Conservation (phyloP, 2,113 vertebrate genomes). For the Calyptomena viridis region DNA sequence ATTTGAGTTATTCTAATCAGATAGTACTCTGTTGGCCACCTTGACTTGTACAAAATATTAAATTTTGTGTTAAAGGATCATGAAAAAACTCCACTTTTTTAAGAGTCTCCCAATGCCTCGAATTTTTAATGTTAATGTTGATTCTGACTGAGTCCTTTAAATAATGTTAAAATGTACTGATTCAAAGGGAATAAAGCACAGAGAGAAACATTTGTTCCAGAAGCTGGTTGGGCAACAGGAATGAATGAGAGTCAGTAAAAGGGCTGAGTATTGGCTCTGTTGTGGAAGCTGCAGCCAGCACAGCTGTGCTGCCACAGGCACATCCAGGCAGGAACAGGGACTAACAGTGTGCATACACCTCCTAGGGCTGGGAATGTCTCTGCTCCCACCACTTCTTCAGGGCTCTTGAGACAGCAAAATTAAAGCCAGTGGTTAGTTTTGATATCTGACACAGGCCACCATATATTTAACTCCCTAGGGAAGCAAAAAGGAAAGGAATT, state of each 20-base stretch:
- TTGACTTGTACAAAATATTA: not conserved
- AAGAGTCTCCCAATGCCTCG: not conserved
- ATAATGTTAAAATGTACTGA: not conserved
- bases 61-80: not conserved
- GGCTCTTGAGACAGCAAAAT: not conserved
- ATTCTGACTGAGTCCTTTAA: not conserved
- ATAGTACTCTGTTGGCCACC: not conserved
- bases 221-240: not conserved
- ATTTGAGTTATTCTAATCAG: not conserved
- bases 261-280: not conserved
- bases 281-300: not conserved
- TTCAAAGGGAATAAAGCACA: not conserved
- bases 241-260: not conserved
- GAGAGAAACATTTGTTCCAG: not conserved
- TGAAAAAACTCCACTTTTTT: fast-evolving
- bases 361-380: not conserved
- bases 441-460: not conserved
- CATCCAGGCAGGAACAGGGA: not conserved
- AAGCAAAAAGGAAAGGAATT: not conserved
- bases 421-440: not conserved
- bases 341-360: not conserved
- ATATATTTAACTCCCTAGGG: not conserved
- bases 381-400: not conserved
- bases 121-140: not conserved
- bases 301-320: not conserved